A percentile compares a stretch with the other conserved stretches of the same genome.
Evolutionary conservation across 2,113 vertebrate genomes (phyloP).

Genomic region (Columba livia): DNA sequence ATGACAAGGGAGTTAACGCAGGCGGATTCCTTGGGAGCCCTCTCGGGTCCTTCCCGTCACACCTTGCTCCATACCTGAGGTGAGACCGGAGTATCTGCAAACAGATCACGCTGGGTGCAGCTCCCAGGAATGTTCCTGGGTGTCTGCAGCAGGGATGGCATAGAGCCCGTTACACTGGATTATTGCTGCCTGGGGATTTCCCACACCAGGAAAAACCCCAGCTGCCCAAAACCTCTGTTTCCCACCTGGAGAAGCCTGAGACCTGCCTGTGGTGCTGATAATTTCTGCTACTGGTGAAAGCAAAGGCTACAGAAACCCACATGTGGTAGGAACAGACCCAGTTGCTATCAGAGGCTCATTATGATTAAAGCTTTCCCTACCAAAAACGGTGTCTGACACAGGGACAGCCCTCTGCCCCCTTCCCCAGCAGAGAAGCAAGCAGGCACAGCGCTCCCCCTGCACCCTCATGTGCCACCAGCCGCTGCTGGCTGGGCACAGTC

Average conservation of each 20-base stretch:
- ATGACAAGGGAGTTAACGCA: neutral
- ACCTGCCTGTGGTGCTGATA: neutral
- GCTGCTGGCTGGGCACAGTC: neutral
- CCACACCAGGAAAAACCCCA: neutral
- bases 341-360: neutral
- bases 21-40: neutral
- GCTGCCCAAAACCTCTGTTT: neutral
- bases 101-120: neutral
- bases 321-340: neutral
- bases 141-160: neutral
- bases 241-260: neutral
- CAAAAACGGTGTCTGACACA: neutral
- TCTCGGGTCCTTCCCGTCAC: neutral
- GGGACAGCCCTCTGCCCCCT: neutral
- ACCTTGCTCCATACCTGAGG: neutral
- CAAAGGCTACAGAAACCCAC: neutral
- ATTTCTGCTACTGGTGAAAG: neutral
- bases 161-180: neutral
- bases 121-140: neutral
- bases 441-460: neutral
- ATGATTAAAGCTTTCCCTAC: neutral
- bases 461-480: rapidly evolving
- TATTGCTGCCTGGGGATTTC: neutral
- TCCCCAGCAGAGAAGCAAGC: neutral
- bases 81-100: neutral